Percentiles rank a stretch among this genome's conserved stretches.
phyloP scores from a whole-genome alignment of 2,888 invertebrate species.

The Drosophila ochracea region DNA sequence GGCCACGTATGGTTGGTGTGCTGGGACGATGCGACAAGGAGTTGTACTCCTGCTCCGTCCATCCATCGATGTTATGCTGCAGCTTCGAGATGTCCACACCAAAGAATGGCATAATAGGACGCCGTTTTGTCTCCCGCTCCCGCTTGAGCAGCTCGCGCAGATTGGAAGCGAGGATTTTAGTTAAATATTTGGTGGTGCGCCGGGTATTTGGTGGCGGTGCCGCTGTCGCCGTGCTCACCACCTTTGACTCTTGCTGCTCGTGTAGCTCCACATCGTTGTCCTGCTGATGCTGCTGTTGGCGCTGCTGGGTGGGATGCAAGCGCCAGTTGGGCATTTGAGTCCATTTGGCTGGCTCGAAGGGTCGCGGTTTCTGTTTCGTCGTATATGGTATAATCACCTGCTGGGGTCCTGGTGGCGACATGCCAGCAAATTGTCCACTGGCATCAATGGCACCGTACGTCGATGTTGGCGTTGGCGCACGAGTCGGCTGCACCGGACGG shows the following conservation, averaged over 20 bases:
- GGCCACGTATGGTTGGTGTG: constrained; percentile 87
- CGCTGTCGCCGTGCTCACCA: constrained; percentile 82
- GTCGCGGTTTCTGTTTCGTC: constrained; percentile 87
- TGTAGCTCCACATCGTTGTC: constrained; percentile 85
- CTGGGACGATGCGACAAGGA: constrained; percentile 86
- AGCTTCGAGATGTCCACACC: constrained; percentile 89
- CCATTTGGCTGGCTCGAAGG: constrained; percentile 84
- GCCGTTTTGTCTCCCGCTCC: constrained; percentile 82
- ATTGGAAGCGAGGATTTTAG: constrained; percentile 86
- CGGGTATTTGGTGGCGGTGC: constrained; percentile 74
- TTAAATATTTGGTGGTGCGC: constrained; percentile 82
- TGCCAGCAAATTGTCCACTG: constrained; percentile 82
- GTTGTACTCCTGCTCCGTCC: constrained; percentile 92
- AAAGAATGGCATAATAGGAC: constrained; percentile 32
- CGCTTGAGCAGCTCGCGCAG: constrained; percentile 86
- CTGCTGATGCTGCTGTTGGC: constrained; percentile 82
- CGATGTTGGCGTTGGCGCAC: constrained; percentile 82
- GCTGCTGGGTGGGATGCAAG: constrained; percentile 40
- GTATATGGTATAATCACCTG: constrained; percentile 94
- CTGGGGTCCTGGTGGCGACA: constrained; percentile 85
- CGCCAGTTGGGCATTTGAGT: constrained; percentile 66
- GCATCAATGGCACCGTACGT: constrained; percentile 84
- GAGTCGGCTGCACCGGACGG: constrained; percentile 58
- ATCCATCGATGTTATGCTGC: constrained; percentile 93
- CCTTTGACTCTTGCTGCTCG: constrained; percentile 86